phyloP scores from a whole-genome alignment of 2,888 invertebrate genomes.

The Leptura quadrifasciata region DNA sequence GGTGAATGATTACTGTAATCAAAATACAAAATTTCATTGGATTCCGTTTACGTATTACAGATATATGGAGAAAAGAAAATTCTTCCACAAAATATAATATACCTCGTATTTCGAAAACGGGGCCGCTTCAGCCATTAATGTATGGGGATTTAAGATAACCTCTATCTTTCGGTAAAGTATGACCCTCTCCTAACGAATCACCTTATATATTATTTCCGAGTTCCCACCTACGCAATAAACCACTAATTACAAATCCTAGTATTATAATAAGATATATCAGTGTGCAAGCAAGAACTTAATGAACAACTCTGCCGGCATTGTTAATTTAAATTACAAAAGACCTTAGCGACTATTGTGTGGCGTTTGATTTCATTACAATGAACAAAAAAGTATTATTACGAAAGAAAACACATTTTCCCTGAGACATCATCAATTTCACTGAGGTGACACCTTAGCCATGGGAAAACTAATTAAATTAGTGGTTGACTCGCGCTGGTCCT shows the following conservation, averaged over 20 bases:
- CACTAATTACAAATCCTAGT: neutral
- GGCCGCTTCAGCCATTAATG: too few relatives aligned
- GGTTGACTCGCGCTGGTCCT: conserved; percentile 4
- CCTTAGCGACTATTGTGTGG: conserved; percentile 8
- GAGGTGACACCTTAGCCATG: conserved; percentile 21
- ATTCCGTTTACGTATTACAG: too few relatives aligned
- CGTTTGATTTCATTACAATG: neutral
- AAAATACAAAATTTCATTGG: too few relatives aligned
- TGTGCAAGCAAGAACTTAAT: conserved; percentile 6
- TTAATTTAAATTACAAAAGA: conserved; percentile 17
- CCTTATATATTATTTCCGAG: too few relatives aligned
- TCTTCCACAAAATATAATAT: too few relatives aligned
- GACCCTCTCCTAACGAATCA: too few relatives aligned
- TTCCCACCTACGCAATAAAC: neutral
- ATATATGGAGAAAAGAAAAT: too few relatives aligned
- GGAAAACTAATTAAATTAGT: conserved; percentile 12
- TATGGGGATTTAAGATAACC: too few relatives aligned
- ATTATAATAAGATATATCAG: neutral
- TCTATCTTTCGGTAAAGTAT: too few relatives aligned
- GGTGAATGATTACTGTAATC: too few relatives aligned
- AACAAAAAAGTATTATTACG: conserved; percentile 26
- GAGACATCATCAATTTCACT: conserved; percentile 33
- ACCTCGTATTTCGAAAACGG: too few relatives aligned
- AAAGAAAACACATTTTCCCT: conserved; percentile 17
- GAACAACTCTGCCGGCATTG: neutral